Evolutionary conservation across 2,797 vertebrate species (phyloP).

Genomic region (Nasua narica): DNA sequence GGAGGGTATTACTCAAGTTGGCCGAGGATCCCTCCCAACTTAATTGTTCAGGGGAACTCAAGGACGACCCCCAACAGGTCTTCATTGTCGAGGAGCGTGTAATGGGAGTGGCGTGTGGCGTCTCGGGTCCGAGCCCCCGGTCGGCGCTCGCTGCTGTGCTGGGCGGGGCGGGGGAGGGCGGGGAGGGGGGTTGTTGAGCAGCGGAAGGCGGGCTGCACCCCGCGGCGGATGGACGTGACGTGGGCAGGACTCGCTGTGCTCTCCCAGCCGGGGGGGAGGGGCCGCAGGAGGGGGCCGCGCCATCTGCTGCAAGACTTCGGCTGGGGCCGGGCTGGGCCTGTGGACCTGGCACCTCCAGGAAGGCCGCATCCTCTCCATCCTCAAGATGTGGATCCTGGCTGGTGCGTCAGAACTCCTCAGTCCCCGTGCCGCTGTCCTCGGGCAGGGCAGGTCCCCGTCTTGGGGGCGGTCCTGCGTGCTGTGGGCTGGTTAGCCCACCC

Average conservation of each 20-base stretch:
- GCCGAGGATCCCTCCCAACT: background rate
- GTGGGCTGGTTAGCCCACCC: fast-evolving
- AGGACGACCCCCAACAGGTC: background rate
- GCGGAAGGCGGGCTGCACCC: fast-evolving
- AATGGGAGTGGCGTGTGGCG: background rate
- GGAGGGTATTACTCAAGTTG: background rate
- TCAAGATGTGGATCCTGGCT: fast-evolving
- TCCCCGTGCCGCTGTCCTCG: fast-evolving
- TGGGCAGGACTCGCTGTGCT: background rate
- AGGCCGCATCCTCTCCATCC: background rate
- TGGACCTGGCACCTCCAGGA: background rate
- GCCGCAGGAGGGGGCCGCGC: background rate
- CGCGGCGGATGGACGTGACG: fast-evolving
- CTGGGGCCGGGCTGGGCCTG: background rate
- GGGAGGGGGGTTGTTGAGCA: too few relatives aligned
- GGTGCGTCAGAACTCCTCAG: background rate
- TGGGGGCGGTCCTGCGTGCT: too few relatives aligned
- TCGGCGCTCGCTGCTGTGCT: background rate
- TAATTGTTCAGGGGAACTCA: background rate
- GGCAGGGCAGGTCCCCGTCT: background rate
- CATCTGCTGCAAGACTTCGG: background rate
- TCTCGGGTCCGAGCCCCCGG: background rate
- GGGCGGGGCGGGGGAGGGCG: background rate
- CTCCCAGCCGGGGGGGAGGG: fast-evolving
- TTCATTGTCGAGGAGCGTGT: background rate